Evolutionary conservation across 1,140 invertebrate genomes (phyloP).

Genomic region (Pseudoatta argentina): DNA sequence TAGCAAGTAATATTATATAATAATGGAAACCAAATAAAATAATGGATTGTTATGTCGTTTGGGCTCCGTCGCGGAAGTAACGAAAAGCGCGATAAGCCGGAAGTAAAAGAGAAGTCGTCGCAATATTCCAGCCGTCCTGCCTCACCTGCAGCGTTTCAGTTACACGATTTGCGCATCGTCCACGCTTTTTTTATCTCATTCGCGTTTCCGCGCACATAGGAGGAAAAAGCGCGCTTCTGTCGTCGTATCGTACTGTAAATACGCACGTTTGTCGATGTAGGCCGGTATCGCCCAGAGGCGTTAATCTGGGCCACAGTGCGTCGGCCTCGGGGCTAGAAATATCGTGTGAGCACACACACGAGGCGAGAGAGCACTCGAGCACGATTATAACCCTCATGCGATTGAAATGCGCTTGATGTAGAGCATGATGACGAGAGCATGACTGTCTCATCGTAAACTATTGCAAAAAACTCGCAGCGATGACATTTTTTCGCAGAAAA

Average conservation of each 20-base stretch:
- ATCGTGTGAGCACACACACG: constrained; percentile 60
- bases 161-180: not conserved
- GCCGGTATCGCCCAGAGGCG: constrained; percentile 63
- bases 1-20: too few species aligned
- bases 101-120: not conserved
- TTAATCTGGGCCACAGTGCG: constrained; percentile 75
- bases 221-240: constrained; percentile 29
- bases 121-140: not conserved
- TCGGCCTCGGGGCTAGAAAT: constrained; percentile 76
- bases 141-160: not conserved
- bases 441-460: not conserved
- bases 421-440: not conserved
- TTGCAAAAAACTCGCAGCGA: not conserved
- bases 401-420: constrained; percentile 24
- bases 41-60: constrained; percentile 23
- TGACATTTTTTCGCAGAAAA: not conserved
- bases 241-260: constrained; percentile 60
- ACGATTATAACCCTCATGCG: constrained; percentile 54
- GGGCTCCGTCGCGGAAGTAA: not conserved
- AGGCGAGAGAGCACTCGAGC: constrained; percentile 50
- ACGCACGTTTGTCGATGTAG: constrained; percentile 66
- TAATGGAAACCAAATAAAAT: not conserved
- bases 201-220: not conserved
- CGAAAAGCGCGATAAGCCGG: not conserved
- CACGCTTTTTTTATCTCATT: constrained; percentile 1